A percentile compares a stretch with the other conserved stretches of the same genome.
phyloP scores from a whole-genome alignment of 2,888 invertebrate genomes.

The Petrophora chlorosata region DNA sequence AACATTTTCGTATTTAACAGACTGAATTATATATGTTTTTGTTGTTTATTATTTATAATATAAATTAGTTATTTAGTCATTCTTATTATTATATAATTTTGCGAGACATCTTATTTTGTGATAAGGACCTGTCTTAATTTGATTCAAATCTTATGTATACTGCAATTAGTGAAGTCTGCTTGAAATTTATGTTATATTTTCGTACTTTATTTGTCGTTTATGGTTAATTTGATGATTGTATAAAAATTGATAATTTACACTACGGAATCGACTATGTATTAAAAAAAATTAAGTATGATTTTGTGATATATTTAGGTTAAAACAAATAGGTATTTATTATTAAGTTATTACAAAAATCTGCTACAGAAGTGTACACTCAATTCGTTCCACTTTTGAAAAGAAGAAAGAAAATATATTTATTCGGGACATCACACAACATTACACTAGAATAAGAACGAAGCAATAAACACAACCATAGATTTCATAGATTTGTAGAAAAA shows the following conservation, averaged over 20 bases:
- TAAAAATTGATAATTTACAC: constrained; percentile 5
- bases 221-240: constrained; percentile 10
- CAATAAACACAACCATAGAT: no score
- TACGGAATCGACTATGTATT: constrained; percentile 29
- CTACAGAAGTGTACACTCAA: constrained; percentile 30
- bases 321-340: constrained; percentile 23
- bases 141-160: constrained; percentile 5
- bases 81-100: constrained; percentile 11
- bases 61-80: constrained; percentile 17
- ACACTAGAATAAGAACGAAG: no score
- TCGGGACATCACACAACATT: no score
- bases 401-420: no score
- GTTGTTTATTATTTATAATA: constrained; percentile 30
- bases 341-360: constrained; percentile 30
- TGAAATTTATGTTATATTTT: background rate
- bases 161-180: background rate
- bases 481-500: no score
- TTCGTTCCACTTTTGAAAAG: background rate
- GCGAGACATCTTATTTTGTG: constrained; percentile 21
- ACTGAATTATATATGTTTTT: constrained; percentile 33
- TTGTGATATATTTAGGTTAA: constrained; percentile 37
- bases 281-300: constrained; percentile 32
- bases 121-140: constrained; percentile 4
- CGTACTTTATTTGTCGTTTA: constrained; percentile 2
- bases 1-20: constrained; percentile 32